These are phyloP conservation scores for Sepioteuthis lessoniana DNA, from an alignment of 2,888 invertebrate species.

Conservation along the genomic window DNA sequence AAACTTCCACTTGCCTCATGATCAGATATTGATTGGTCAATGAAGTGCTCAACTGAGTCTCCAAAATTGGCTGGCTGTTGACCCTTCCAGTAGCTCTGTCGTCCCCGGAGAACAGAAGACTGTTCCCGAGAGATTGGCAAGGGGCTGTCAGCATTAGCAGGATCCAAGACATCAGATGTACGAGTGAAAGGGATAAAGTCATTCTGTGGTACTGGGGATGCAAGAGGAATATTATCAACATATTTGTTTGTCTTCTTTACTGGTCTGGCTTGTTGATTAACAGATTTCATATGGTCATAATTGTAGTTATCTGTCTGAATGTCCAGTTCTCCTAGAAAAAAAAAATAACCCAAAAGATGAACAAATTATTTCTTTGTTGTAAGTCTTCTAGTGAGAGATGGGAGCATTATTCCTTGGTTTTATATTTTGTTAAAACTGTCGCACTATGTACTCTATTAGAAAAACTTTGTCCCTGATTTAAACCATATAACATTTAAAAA, in stretches of 20 bases:
- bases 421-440: too few relatives aligned
- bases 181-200: constrained; percentile 73
- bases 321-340: constrained; percentile 34
- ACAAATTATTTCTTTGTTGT: not conserved
- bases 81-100: constrained; percentile 70
- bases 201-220: constrained; percentile 44
- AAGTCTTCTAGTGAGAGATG: too few relatives aligned
- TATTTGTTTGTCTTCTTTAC: not conserved
- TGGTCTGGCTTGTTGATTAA: not conserved
- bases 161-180: constrained; percentile 72
- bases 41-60: constrained; percentile 60
- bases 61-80: constrained; percentile 72
- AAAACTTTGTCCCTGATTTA: too few relatives aligned
- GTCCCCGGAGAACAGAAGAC: constrained; percentile 66
- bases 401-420: too few relatives aligned
- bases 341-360: not conserved
- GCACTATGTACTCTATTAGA: too few relatives aligned
- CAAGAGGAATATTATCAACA: not conserved
- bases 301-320: not conserved
- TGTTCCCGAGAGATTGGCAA: constrained; percentile 72
- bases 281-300: not conserved
- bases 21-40: constrained; percentile 49
- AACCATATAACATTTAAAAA: too few relatives aligned
- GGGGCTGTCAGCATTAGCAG: constrained; percentile 69
- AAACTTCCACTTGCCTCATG: not conserved